Base-by-base conservation (phyloP, 2,113 vertebrate species). In the Trematomus loennbergii region DNA sequence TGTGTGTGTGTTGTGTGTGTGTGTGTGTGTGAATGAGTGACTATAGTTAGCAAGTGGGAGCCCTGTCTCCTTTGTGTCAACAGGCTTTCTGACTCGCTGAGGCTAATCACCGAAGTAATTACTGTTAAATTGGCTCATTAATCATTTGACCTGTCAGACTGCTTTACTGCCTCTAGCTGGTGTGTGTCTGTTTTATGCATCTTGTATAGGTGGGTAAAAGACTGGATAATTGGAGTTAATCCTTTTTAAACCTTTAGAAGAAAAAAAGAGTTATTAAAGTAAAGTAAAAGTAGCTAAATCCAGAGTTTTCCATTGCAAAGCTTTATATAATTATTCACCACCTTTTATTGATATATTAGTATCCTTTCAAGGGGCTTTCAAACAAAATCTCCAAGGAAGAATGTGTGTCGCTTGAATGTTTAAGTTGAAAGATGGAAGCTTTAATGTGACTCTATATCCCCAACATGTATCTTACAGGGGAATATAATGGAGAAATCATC, bases 101-200 rank as follows among this genome's bases (percentile, higher is more conserved):
- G 89, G 89, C 89, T 93, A 94, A 94, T 92, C 83, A 90, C 86
- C 8, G 69, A 81, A 78, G 88, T 89, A 93, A 94, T 94, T 93
- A 85, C 52, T 66, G 66, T 69, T 93, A 94, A 94, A 94, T 91
- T 62, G 72, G 22, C 55, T 82, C 92, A 94, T 95, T 84, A 92
- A 95, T 95, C 94, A 94, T 80, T 72, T 52, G 65, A 72, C 59
- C 82, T 93, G 92, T 91, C 92, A 87, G 59, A 76, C 61, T 63
- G 58, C 79, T 79, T 82, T 36, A 77, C 53, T 73, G 55, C 61
- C 60, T 40, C 40, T 70, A 22, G 53, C 75, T 62, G 43, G 2
- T 46, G 53, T 71, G 77, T 77, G 68, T 78, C 62, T 52, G 10
- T 54, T 43, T n/a, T 1, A 40, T 33, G 63, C 9, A 40, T 4